phyloP scores from a whole-genome alignment of 2,888 invertebrate genomes.

The Ecliptopera silaceata region DNA sequence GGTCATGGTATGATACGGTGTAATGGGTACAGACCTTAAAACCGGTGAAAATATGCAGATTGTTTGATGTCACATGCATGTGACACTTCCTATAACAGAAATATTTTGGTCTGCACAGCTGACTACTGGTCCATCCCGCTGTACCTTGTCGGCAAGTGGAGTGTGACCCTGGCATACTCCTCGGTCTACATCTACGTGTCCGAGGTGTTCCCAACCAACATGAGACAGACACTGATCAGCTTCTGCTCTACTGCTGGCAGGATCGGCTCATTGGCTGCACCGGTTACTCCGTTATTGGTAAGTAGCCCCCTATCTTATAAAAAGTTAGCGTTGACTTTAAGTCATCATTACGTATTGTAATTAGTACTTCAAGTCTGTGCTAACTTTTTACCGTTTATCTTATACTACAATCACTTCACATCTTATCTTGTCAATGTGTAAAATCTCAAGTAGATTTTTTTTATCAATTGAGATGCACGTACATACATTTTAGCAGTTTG shows the following conservation, averaged over 20 bases:
- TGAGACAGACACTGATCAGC: conserved; percentile 86
- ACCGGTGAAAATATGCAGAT: too few relatives aligned
- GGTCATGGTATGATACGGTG: too few relatives aligned
- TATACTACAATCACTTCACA: too few relatives aligned
- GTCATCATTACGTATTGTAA: too few relatives aligned
- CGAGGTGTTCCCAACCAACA: conserved; percentile 87
- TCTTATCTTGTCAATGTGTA: too few relatives aligned
- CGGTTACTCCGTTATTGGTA: conserved; percentile 86
- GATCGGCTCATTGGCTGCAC: conserved; percentile 86
- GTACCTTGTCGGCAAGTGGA: conserved; percentile 86
- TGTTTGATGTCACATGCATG: conserved; percentile 26
- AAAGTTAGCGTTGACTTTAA: too few relatives aligned
- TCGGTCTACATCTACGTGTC: conserved; percentile 87
- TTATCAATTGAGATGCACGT: too few relatives aligned
- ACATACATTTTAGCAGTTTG: too few relatives aligned
- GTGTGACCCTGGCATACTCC: conserved; percentile 86
- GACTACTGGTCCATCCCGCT: conserved; percentile 81
- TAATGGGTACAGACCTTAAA: too few relatives aligned
- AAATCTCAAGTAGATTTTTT: too few relatives aligned
- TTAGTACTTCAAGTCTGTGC: too few relatives aligned
- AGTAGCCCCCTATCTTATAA: conserved; percentile 40
- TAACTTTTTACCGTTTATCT: too few relatives aligned
- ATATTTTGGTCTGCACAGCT: conserved; percentile 53
- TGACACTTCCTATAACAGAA: conserved; percentile 33
- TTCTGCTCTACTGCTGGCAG: conserved; percentile 87